A percentile compares a stretch with the other conserved stretches of the same genome.
Evolutionary conservation across 2,113 vertebrate genomes (phyloP).

Genomic region (Lampris megalopsis): DNA sequence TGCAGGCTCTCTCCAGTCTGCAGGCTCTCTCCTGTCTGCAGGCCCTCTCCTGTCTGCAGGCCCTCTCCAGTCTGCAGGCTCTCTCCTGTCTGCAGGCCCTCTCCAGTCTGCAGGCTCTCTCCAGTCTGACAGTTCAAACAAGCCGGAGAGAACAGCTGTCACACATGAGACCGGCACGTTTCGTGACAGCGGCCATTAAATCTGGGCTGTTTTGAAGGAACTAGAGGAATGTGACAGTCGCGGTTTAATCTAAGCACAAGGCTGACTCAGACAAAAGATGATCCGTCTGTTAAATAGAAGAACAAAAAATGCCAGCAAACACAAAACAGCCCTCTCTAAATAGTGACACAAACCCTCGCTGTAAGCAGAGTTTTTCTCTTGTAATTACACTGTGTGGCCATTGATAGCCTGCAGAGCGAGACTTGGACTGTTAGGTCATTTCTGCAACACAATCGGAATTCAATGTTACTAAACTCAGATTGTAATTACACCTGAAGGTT

Average conservation of each 20-base stretch:
- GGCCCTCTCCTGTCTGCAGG: too few relatives aligned
- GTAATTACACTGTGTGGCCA: not conserved
- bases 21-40: too few relatives aligned
- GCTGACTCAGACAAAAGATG: constrained; percentile 23
- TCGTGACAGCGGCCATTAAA: constrained; percentile 24
- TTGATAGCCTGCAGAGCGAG: not conserved
- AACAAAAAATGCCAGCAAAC: constrained; percentile 13
- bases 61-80: too few relatives aligned
- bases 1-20: too few relatives aligned
- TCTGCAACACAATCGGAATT: not conserved
- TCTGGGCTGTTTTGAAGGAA: constrained; percentile 19
- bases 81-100: not conserved
- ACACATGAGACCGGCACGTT: constrained; percentile 11
- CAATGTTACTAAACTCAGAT: not conserved
- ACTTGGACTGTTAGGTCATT: not conserved
- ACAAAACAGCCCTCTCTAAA: not conserved
- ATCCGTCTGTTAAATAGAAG: constrained; percentile 19
- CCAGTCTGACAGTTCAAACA: constrained; percentile 50
- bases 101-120: constrained; percentile 2
- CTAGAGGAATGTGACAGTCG: constrained; percentile 42
- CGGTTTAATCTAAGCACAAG: constrained; percentile 10
- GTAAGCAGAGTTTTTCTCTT: not conserved
- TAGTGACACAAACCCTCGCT: not conserved
- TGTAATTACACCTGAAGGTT: not conserved
- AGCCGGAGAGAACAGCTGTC: constrained; percentile 27